phyloP scores from a whole-genome alignment of 2,113 vertebrate genomes.

The Hydrolagus affinis region DNA sequence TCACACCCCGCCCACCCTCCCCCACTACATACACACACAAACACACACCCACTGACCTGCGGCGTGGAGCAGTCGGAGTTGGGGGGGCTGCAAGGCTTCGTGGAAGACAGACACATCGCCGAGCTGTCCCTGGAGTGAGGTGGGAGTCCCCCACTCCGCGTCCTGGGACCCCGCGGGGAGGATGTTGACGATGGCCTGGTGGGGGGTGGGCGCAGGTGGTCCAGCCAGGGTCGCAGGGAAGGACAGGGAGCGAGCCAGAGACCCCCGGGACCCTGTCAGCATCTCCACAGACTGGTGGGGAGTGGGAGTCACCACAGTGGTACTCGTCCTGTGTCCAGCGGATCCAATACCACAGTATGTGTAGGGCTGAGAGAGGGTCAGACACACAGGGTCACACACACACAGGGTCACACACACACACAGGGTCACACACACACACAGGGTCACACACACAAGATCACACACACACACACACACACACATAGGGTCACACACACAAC shows the following conservation, averaged over 20 bases:
- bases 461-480: no score
- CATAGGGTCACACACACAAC: no score
- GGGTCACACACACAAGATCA: no score
- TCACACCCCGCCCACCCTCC: background rate
- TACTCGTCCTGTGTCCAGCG: slow-evolving; percentile 83
- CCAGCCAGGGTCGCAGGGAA: slow-evolving; percentile 64
- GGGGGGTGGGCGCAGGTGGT: slow-evolving; percentile 38
- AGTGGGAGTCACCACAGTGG: slow-evolving; percentile 53
- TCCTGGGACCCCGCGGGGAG: slow-evolving; percentile 84
- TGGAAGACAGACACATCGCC: slow-evolving; percentile 85
- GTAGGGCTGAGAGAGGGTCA: slow-evolving; percentile 63
- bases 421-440: no score
- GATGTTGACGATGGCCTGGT: slow-evolving; percentile 65
- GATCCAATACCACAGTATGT: slow-evolving; percentile 95
- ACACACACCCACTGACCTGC: slow-evolving; percentile 52
- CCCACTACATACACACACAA: background rate
- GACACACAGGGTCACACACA: no score
- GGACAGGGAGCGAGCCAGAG: slow-evolving; percentile 77
- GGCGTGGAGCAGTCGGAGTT: slow-evolving; percentile 57
- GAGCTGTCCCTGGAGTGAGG: slow-evolving; percentile 82
- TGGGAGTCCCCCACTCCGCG: slow-evolving; percentile 89
- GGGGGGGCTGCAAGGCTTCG: slow-evolving; percentile 68
- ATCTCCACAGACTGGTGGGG: slow-evolving; percentile 46
- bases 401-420: no score
- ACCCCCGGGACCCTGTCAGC: slow-evolving; percentile 48